These are phyloP conservation scores for Chymomyza procnemis DNA, from an alignment of 2,888 invertebrate species.

Conservation along the genomic window DNA sequence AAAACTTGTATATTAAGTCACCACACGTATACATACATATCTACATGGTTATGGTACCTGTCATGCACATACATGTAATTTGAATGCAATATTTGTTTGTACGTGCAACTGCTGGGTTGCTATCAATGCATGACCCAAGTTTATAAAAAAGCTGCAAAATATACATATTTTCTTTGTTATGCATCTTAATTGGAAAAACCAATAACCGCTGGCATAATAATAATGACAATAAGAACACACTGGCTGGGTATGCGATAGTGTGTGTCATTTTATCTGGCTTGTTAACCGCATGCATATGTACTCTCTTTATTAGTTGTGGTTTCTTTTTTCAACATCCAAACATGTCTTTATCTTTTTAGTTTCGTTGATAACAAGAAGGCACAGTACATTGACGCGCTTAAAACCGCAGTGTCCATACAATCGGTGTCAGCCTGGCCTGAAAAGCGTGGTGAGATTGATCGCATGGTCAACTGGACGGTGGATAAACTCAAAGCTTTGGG, in stretches of 20 bases:
- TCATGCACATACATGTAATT: not conserved
- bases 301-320: not conserved
- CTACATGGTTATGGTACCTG: slow-evolving; percentile 3
- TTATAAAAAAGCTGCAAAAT: slow-evolving; percentile 2
- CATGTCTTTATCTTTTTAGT: slow-evolving; percentile 41
- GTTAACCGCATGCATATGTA: not conserved
- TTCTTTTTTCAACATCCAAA: slow-evolving; percentile 16
- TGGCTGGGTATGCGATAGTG: not conserved
- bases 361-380: slow-evolving; percentile 86
- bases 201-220: not conserved
- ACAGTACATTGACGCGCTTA: slow-evolving; percentile 87
- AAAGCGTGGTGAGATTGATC: slow-evolving; percentile 87
- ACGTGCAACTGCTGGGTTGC: slow-evolving; percentile 27
- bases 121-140: slow-evolving; percentile 9
- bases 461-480: slow-evolving; percentile 91
- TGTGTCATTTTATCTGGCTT: not conserved
- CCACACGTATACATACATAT: not conserved
- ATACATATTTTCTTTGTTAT: slow-evolving; percentile 10
- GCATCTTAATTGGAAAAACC: not conserved
- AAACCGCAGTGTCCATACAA: slow-evolving; percentile 93
- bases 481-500: slow-evolving; percentile 85
- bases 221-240: not conserved
- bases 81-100: not conserved
- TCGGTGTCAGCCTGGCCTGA: slow-evolving; percentile 96
- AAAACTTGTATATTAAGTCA: not conserved